Evolutionary conservation across 2,888 invertebrate genomes (phyloP), one percentile per base, ranked within the genome.

Genomic region (Tenthredo distinguenda): DNA sequence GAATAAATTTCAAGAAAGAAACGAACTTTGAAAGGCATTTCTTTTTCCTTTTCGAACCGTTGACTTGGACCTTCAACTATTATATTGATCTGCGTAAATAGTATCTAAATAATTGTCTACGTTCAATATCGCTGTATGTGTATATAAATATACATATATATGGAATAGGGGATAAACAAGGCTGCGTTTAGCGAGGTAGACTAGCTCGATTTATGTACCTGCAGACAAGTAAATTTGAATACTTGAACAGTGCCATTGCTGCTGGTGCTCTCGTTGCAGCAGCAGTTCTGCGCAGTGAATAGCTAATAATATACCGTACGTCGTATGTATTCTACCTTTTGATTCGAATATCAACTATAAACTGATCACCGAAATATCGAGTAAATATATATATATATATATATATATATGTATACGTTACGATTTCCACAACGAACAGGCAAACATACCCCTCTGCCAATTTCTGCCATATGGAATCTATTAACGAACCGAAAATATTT

Each of bases 151-250:
- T 65, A 1, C 4, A 10, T 34, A 65, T 68, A 26, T 18, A 68
- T 55, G 7, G n/a, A 55, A n/a, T 0, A 34, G 15, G 7, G 68
- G 6, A 68, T 68, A 34, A 68, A 68, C 68, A 68, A 68, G 18
- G 10, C 34, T 34, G 34, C 68, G 34, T 34, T 34, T 31, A 68
- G 68, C 68, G 12, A 68, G 55, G n/a, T 65, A 65, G 26, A 5
- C 68, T 18, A 68, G 68, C 68, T 34, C 31, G 68, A 68, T 68
- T 68, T 68, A 68, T 68, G 68, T 31, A 68, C 68, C 68, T 68
- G 68, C 68, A 68, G 68, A 68, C 68, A 68, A 68, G 34, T 68
- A 34, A 68, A 68, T 68, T 68, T 68, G 31, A 34, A 68, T 68
- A 68, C 68, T 68, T 68, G 34, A 68, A 68, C 68, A 68, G 68